These are phyloP conservation scores for Palythoa caribaeorum DNA, from an alignment of 92 coral and sea anemone species.

Conservation along the genomic window DNA sequence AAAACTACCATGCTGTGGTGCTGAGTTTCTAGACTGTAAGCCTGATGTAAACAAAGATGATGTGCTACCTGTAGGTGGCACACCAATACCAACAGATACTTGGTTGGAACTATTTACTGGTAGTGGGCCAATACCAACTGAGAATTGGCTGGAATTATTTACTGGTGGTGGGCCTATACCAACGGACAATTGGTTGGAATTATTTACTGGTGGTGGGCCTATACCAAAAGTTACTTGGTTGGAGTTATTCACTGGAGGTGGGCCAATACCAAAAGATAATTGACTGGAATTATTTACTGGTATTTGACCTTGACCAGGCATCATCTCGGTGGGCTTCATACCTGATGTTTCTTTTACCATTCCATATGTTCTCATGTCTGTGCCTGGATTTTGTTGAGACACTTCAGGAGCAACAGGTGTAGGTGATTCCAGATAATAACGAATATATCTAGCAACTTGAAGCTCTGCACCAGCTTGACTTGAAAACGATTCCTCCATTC, in stretches of 20 bases:
- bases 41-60: background rate
- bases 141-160: no score
- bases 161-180: background rate
- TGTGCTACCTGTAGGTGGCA: no score
- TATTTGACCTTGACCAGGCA: background rate
- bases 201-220: background rate
- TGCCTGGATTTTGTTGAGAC: background rate
- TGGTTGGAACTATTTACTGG: background rate
- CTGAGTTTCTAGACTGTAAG: background rate
- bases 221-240: background rate
- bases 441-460: constrained; percentile 70
- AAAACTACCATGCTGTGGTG: background rate
- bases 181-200: background rate
- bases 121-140: no score
- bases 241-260: background rate
- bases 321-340: background rate
- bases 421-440: constrained; percentile 43
- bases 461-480: constrained; percentile 79
- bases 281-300: background rate
- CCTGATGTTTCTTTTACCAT: background rate
- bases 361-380: background rate
- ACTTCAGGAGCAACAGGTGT: background rate
- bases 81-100: background rate
- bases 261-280: background rate
- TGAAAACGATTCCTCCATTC: constrained; percentile 59